Base-by-base conservation (phyloP, 2,797 vertebrate species). In the Chelidonichthys spinosus region DNA sequence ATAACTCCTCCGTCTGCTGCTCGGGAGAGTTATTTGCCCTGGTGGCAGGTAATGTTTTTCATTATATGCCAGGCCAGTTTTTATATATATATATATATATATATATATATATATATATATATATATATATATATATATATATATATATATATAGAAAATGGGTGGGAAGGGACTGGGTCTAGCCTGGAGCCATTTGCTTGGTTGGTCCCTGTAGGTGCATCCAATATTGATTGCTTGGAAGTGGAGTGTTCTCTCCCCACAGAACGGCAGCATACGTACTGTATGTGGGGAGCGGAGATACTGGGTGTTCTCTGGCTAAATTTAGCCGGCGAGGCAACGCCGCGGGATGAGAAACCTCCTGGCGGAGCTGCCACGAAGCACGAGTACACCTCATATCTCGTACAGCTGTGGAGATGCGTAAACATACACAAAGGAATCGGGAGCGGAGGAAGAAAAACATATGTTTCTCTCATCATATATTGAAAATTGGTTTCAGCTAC, bases 1-100 rank as follows among this genome's bases (percentile, higher is more conserved):
- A 87, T 90, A 92, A 89, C 86, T 90, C 90, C 85, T 85, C 85
- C 64, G 53, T 87, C 81, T 87, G 76, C 85, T 85, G 89, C 84
- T 64, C 84, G 79, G 6, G 87, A 74, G 90, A 91, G 88, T 90
- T 92, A 90, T 91, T 90, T 82, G 86, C 83, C 82, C 86, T 77
- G 76, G 84, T 91, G 90, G 90, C 87, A 92, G 91, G 88, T 91
- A 90, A 93, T 93, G 91, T 93, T 92, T 92, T 93, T 94, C 93
- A 92, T 94, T 93, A 92, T 91, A 87, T 93, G 90, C 90, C 88
- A 91, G 87, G 80, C 79, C 79, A 82, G 83, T 88, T 91, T 92
- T 94, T 25, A 25, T 25, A 25, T 25, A 25, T 25, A 25, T 25
- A 25, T 25, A 25, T 25, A 25, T 25, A 1, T 25, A 25, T 25